phyloP scores from a whole-genome alignment of 2,888 invertebrate species.

The Rutpela maculata region DNA sequence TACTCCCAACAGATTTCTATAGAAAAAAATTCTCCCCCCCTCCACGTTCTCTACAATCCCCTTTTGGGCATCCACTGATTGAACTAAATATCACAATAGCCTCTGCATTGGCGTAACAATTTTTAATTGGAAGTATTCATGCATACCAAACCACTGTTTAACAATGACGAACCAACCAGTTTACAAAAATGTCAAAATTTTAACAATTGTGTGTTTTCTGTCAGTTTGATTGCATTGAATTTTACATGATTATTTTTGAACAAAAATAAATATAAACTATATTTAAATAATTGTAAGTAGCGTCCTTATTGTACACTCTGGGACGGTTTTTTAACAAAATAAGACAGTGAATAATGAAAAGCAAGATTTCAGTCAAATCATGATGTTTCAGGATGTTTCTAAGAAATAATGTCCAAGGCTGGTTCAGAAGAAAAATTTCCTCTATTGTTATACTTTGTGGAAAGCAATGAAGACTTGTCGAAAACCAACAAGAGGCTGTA shows the following conservation, averaged over 20 bases:
- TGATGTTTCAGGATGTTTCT: constrained; percentile 49
- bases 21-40: too few species aligned
- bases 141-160: not conserved
- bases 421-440: constrained; percentile 69
- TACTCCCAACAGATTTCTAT: too few species aligned
- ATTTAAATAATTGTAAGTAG: constrained; percentile 27
- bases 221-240: constrained; percentile 33
- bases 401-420: constrained; percentile 48
- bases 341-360: not conserved
- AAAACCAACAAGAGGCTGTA: constrained; percentile 63
- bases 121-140: too few species aligned
- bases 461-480: constrained; percentile 61
- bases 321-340: constrained; percentile 4
- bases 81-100: too few species aligned
- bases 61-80: too few species aligned
- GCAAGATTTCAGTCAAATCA: not conserved
- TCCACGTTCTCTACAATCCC: too few species aligned
- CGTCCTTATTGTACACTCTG: not conserved
- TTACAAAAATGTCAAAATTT: constrained; percentile 10
- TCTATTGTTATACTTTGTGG: constrained; percentile 68
- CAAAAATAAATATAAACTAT: not conserved
- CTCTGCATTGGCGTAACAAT: too few species aligned
- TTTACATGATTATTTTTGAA: constrained; percentile 26
- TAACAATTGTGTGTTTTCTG: constrained; percentile 17
- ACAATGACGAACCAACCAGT: not conserved